Evolutionary conservation across 2,113 vertebrate genomes (phyloP), one percentile per base, ranked within the genome.

Genomic region (Oryzias javanicus): DNA sequence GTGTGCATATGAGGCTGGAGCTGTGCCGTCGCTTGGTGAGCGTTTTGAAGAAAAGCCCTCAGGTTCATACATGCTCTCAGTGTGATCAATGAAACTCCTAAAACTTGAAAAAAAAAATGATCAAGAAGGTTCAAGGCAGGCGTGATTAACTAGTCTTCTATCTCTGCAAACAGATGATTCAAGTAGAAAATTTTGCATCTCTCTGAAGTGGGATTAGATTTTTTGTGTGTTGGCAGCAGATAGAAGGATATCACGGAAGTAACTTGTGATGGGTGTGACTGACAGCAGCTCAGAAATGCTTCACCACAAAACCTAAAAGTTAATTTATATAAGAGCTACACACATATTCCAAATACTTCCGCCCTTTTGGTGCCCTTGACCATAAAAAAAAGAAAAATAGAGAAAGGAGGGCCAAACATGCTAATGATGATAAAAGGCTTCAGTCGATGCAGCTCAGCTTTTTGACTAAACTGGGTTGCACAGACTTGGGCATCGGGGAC

Each of bases 161-260:
- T 84, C 64, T 64, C 29, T 42, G 19, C 58, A 57, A 73, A 76
- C 78, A 79, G 69, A 82, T 77, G 81, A 87, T 75, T 76, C 72
- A 62, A 35, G 62, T 80, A 81, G 76, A 81, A 81, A 74, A 65
- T 76, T 66, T 53, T 57, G 57, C 53, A 45, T 64, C 61, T 73
- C 81, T 77, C 70, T 89, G 78, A 78, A 80, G 83, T 71, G 24
- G 78, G 81, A 81, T 84, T 78, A 77, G 67, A 78, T 72, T 61
- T 69, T 79, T 24, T 60, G 64, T 80, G 66, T 20, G 67, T 62
- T 70, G 71, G 69, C 56, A 83, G 60, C 68, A 58, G 75, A 64
- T 27, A 47, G 25, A 20, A 2, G 19, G 75, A 69, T 69, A 65
- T 65, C 3, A 1, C 3, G 35, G 35, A 35, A 35, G 35, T 35